Conservation (phyloP, 1,140 invertebrate species). For the Probaryconus sp. region DNA sequence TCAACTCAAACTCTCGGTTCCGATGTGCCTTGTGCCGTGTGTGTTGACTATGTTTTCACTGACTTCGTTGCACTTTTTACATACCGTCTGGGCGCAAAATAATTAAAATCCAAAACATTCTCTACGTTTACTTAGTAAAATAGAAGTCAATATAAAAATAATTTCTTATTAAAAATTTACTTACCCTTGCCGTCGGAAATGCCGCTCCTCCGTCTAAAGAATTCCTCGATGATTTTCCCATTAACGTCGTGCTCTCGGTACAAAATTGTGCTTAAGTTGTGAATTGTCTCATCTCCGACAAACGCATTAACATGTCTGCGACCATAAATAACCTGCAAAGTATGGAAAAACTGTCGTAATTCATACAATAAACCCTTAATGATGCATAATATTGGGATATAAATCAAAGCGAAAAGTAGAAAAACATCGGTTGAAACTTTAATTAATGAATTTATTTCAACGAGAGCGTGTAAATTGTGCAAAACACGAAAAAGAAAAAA, state of each 20-base stretch:
- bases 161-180: no score
- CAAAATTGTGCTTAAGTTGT: no score
- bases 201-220: no score
- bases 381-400: constrained; percentile 1
- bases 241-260: no score
- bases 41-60: constrained; percentile 61
- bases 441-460: constrained; percentile 49
- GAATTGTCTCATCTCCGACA: no score
- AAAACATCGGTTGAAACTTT: constrained; percentile 41
- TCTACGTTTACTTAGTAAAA: no score
- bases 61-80: constrained; percentile 60
- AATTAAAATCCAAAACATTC: no score
- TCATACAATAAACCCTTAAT: constrained; percentile 22
- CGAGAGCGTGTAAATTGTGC: constrained; percentile 19
- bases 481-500: constrained; percentile 10
- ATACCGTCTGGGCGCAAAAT: no score
- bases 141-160: no score
- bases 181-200: no score
- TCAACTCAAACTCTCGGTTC: constrained; percentile 73
- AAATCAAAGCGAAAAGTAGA: constrained; percentile 32
- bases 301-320: no score
- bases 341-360: constrained; percentile 45
- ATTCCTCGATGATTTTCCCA: no score
- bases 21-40: constrained; percentile 71
- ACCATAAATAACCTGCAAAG: constrained; percentile 28